Conservation (phyloP, 2,113 vertebrate species). For the Poeciliopsis occidentalis region DNA sequence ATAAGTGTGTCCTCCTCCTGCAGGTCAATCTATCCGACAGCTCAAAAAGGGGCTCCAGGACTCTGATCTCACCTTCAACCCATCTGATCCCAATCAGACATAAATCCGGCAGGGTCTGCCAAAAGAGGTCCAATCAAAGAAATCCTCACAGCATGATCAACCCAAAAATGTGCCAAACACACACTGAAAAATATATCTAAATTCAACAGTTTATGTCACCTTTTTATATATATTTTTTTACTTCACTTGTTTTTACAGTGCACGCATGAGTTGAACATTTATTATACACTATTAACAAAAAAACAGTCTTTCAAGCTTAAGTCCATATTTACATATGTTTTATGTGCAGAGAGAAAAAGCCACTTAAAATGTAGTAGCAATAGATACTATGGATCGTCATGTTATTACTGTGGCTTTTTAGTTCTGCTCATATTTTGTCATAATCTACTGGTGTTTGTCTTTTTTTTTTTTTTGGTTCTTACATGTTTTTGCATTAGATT, state of each 20-base stretch:
- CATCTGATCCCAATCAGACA: background rate
- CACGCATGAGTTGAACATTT: too few relatives aligned
- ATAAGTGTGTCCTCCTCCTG: background rate
- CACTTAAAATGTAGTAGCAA: too few relatives aligned
- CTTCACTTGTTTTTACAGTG: background rate
- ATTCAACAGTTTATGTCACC: background rate
- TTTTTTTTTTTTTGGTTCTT: too few relatives aligned
- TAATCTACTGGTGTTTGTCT: too few relatives aligned
- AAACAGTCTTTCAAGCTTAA: too few relatives aligned
- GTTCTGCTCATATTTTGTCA: too few relatives aligned
- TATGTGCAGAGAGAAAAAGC: too few relatives aligned
- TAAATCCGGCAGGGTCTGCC: background rate
- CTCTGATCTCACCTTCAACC: background rate
- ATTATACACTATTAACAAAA: too few relatives aligned
- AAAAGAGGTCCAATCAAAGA: background rate
- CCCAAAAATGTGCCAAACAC: background rate
- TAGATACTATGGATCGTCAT: too few relatives aligned
- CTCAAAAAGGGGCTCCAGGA: background rate
- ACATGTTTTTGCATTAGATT: too few relatives aligned
- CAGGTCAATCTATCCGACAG: background rate
- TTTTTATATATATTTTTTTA: background rate
- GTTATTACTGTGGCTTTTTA: too few relatives aligned
- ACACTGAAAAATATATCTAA: background rate
- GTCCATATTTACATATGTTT: too few relatives aligned
- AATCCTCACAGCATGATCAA: background rate